Evolutionary conservation across 1,140 invertebrate species (phyloP).

Genomic region (Drosophila triauraria): DNA sequence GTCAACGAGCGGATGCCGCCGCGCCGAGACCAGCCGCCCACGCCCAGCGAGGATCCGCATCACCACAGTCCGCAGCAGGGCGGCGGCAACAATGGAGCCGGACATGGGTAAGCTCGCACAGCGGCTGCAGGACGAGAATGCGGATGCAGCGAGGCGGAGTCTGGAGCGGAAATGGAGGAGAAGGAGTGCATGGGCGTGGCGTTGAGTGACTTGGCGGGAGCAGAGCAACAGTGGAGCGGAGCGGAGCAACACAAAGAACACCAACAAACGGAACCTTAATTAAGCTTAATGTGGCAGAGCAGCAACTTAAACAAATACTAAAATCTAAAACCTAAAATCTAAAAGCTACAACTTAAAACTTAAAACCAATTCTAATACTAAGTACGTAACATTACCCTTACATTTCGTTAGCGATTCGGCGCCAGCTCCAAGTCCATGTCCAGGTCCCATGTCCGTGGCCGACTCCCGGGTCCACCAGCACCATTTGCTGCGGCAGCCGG

Average conservation of each 20-base stretch:
- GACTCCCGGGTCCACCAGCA: slow-evolving; percentile 7
- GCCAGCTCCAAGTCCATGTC: slow-evolving; percentile 22
- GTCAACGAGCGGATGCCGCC: slow-evolving; percentile 99
- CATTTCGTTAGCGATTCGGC: slow-evolving; percentile 32
- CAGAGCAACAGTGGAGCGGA: slow-evolving; percentile 1
- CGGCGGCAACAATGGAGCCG: slow-evolving; percentile 70
- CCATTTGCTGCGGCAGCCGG: slow-evolving; percentile 10
- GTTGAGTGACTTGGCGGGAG: slow-evolving; percentile 9
- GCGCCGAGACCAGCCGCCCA: slow-evolving; percentile 90
- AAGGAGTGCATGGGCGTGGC: slow-evolving; percentile 3
- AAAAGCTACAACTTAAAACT: background rate
- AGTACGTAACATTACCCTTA: slow-evolving; percentile 20
- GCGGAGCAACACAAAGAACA: slow-evolving; percentile 46
- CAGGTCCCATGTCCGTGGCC: slow-evolving; percentile 10
- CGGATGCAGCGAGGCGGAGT: slow-evolving; percentile 4
- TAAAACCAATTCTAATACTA: slow-evolving; percentile 47
- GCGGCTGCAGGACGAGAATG: slow-evolving; percentile 11
- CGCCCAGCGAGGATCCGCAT: slow-evolving; percentile 82
- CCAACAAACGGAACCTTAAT: slow-evolving; percentile 48
- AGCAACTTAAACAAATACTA: slow-evolving; percentile 48
- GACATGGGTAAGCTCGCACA: slow-evolving; percentile 67
- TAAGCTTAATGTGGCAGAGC: slow-evolving; percentile 57
- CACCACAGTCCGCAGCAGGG: slow-evolving; percentile 53
- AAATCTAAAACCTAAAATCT: slow-evolving; percentile 2
- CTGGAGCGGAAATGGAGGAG: slow-evolving; percentile 5